These are phyloP conservation scores for Caenorhabditis sulstoni DNA, from an alignment of 2,888 invertebrate genomes.

Conservation along the genomic window DNA sequence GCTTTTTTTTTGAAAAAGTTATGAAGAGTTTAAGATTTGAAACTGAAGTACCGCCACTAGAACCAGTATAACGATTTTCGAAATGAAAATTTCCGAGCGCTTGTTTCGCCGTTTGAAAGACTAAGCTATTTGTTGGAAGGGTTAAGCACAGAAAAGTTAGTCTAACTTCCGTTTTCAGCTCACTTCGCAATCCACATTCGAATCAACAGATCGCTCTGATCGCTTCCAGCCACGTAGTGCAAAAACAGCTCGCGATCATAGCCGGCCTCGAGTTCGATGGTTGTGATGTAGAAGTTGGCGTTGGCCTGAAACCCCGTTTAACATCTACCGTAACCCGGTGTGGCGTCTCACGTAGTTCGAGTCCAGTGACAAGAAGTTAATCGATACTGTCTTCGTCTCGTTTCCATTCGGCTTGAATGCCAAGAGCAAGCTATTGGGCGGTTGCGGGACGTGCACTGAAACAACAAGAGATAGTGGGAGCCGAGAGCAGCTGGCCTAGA, in stretches of 20 bases:
- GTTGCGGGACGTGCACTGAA: background rate
- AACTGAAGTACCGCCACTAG: no score
- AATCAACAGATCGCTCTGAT: constrained; percentile 26
- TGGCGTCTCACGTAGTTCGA: background rate
- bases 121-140: no score
- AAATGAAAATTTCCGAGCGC: no score
- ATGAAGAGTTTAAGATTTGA: no score
- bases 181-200: constrained; percentile 24
- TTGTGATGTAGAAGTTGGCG: constrained; percentile 33
- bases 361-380: constrained; percentile 7
- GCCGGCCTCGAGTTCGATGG: constrained; percentile 13
- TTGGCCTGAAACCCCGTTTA: constrained; percentile 7
- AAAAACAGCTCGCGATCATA: constrained; percentile 12
- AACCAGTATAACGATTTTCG: no score
- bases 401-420: no score
- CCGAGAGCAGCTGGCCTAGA: no score
- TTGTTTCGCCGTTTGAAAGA: no score
- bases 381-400: background rate
- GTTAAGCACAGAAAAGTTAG: no score
- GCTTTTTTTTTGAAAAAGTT: background rate
- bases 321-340: background rate
- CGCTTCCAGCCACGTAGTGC: constrained; percentile 2
- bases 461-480: no score
- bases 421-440: background rate
- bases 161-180: no score